These are phyloP conservation scores for Itoplectis maculator DNA, from an alignment of 2,888 invertebrate species.

Conservation along the genomic window DNA sequence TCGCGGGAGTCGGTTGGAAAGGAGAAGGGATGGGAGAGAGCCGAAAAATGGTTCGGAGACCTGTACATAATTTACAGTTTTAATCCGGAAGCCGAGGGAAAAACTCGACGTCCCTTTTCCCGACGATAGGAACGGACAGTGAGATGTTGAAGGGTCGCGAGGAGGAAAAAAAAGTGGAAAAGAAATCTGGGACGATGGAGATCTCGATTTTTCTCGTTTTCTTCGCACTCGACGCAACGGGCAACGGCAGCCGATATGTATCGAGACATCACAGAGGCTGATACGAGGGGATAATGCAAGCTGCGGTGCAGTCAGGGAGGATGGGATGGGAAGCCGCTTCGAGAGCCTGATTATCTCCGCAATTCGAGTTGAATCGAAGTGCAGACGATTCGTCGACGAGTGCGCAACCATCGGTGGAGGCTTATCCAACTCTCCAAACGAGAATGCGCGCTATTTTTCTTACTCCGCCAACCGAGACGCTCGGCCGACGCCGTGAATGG, in stretches of 20 bases:
- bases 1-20: background rate
- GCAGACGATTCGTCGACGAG: conserved; percentile 18
- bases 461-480: conserved; percentile 36
- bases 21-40: background rate
- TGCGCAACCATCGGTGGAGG: conserved; percentile 48
- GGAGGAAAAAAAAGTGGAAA: conserved; percentile 33
- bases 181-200: conserved; percentile 51
- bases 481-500: conserved; percentile 37
- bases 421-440: conserved; percentile 47
- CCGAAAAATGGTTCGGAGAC: conserved; percentile 38
- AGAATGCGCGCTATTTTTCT: conserved; percentile 46
- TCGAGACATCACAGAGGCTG: conserved; percentile 57
- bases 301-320: background rate
- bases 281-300: conserved; percentile 47
- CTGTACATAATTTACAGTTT: conserved; percentile 45
- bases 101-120: background rate
- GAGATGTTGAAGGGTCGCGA: background rate
- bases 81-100: conserved; percentile 34
- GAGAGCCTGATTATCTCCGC: conserved; percentile 60
- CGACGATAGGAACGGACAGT: conserved; percentile 13
- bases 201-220: conserved; percentile 25
- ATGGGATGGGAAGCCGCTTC: conserved; percentile 14
- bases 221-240: conserved; percentile 10
- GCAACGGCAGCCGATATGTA: conserved; percentile 55
- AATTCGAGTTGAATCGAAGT: conserved; percentile 66